phyloP scores from a whole-genome alignment of 64 coral and sea anemone species.

The Dendrophyllia cribrosa region DNA sequence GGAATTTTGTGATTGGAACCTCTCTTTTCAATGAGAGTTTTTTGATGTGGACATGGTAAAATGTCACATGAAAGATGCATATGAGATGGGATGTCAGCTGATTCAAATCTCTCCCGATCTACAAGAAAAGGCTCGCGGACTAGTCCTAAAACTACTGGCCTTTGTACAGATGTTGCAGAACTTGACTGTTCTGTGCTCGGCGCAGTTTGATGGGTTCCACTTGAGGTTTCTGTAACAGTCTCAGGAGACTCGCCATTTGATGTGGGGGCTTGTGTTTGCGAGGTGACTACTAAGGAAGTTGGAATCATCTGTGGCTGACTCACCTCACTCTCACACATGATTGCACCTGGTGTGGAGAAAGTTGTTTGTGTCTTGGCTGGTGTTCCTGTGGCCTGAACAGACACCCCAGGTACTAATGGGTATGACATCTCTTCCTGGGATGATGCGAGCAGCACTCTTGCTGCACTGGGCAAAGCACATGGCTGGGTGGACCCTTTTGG shows the following conservation, averaged over 20 bases:
- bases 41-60: conserved; percentile 68
- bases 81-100: conserved; percentile 20
- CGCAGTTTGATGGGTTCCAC: neutral
- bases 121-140: neutral
- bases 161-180: neutral
- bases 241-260: neutral
- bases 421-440: neutral
- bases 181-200: neutral
- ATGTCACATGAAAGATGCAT: conserved; percentile 79
- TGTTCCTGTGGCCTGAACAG: neutral
- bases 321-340: neutral
- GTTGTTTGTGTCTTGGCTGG: conserved; percentile 6
- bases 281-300: neutral
- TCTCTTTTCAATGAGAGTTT: conserved; percentile 22
- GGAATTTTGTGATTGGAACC: neutral
- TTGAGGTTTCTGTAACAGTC: neutral
- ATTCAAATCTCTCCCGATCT: neutral
- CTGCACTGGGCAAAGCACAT: neutral
- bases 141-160: neutral
- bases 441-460: neutral
- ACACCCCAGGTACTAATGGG: neutral
- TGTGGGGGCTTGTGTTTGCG: neutral
- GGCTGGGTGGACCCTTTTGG: neutral
- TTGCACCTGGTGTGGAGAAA: neutral
- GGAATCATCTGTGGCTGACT: neutral